Conservation (phyloP, 2,113 vertebrate genomes). For the Bostrychus sinensis region DNA sequence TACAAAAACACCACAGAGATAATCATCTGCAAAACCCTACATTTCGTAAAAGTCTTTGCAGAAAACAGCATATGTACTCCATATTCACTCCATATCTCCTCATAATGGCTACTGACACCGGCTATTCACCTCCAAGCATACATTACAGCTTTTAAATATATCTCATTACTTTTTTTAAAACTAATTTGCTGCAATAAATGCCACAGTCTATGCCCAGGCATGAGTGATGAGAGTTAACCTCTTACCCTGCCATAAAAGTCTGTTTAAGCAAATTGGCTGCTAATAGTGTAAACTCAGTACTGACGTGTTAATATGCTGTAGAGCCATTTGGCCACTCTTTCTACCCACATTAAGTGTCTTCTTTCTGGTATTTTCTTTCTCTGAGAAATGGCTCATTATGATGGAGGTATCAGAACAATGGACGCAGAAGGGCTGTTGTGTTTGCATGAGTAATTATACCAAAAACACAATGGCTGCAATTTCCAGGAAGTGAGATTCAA, state of each 20-base stretch:
- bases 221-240: slow-evolving; percentile 60
- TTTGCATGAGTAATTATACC: slow-evolving; percentile 51
- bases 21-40: background rate
- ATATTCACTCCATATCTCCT: slow-evolving; percentile 2
- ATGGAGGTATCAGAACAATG: slow-evolving; percentile 25
- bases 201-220: slow-evolving; percentile 37
- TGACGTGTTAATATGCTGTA: slow-evolving; percentile 40
- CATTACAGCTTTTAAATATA: slow-evolving; percentile 50
- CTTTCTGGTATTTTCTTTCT: slow-evolving; percentile 16
- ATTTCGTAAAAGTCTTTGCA: background rate
- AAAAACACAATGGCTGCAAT: slow-evolving; percentile 45
- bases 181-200: slow-evolving; percentile 45
- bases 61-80: background rate
- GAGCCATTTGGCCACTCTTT: slow-evolving; percentile 8
- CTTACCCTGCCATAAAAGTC: slow-evolving; percentile 40
- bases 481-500: slow-evolving; percentile 49
- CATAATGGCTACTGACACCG: slow-evolving; percentile 30
- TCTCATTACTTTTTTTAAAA: slow-evolving; percentile 30
- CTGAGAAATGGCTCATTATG: slow-evolving; percentile 33
- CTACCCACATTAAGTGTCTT: slow-evolving; percentile 13
- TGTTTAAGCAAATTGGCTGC: slow-evolving; percentile 47
- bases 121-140: slow-evolving; percentile 47
- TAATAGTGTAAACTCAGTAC: slow-evolving; percentile 46
- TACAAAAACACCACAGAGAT: background rate
- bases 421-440: slow-evolving; percentile 37